phyloP scores from a whole-genome alignment of 2,888 invertebrate species.

The Torymus texanus region DNA sequence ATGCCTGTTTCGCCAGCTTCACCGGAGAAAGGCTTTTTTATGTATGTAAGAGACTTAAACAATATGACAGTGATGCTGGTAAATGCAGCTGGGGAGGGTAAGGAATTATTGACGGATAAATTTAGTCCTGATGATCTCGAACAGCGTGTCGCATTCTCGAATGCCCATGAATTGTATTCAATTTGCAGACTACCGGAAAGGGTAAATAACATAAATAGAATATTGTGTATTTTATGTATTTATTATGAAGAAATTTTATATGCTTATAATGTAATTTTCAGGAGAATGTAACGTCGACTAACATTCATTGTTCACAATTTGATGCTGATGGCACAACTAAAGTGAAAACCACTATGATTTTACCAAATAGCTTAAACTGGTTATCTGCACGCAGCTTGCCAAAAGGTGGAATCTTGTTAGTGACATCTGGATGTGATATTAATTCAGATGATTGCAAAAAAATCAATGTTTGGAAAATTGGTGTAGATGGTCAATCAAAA shows the following conservation, averaged over 20 bases:
- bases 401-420: slow-evolving; percentile 20
- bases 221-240: no score
- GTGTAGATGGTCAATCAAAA: no score
- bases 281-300: background rate
- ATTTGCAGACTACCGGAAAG: slow-evolving; percentile 21
- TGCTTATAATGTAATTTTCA: no score
- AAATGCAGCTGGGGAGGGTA: slow-evolving; percentile 18
- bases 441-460: no score
- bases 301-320: slow-evolving; percentile 25
- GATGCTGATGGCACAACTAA: background rate
- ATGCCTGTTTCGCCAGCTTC: slow-evolving; percentile 13
- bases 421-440: slow-evolving; percentile 9
- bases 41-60: background rate
- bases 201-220: background rate
- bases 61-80: slow-evolving; percentile 17
- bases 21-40: slow-evolving; percentile 36
- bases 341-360: background rate
- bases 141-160: slow-evolving; percentile 21
- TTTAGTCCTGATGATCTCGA: background rate
- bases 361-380: background rate
- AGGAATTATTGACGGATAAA: background rate
- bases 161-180: slow-evolving; percentile 14
- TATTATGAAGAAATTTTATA: no score
- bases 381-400: slow-evolving; percentile 19
- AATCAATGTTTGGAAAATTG: no score